These are phyloP conservation scores for Drosophila rellima DNA, from an alignment of 2,888 invertebrate species.

Conservation along the genomic window DNA sequence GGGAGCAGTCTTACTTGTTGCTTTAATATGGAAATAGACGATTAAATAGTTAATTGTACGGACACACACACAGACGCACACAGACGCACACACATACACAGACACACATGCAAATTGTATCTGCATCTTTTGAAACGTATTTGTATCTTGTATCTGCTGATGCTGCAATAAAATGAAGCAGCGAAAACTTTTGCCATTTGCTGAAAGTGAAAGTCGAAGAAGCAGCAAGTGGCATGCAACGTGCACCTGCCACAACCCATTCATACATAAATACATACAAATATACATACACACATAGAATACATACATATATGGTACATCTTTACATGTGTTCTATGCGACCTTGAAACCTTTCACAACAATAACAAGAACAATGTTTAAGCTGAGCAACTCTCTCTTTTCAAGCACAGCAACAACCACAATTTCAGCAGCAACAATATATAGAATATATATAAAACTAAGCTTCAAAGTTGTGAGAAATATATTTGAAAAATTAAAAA, in stretches of 20 bases:
- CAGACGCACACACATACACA: background rate
- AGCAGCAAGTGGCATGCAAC: constrained; percentile 41
- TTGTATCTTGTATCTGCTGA: constrained; percentile 57
- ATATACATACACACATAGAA: background rate
- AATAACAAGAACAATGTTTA: constrained; percentile 11
- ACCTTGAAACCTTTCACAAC: constrained; percentile 54
- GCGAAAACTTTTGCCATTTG: constrained; percentile 61
- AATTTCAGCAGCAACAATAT: background rate
- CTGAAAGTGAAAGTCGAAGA: constrained; percentile 59
- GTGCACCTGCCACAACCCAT: constrained; percentile 52
- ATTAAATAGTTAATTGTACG: constrained; percentile 36
- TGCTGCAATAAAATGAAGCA: constrained; percentile 61
- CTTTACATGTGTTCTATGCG: constrained; percentile 13
- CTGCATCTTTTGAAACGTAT: constrained; percentile 47
- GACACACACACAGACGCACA: constrained; percentile 14
- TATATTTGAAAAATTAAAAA: background rate
- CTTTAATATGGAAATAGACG: constrained; percentile 14
- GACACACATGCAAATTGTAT: constrained; percentile 14
- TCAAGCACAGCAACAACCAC: constrained; percentile 14
- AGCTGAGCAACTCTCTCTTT: constrained; percentile 28
- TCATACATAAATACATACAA: constrained; percentile 15
- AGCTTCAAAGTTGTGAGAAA: background rate
- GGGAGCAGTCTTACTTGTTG: constrained; percentile 19
- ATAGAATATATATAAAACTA: background rate
- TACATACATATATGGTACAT: constrained; percentile 7